Percentiles rank a stretch among this genome's conserved stretches.
These are phyloP conservation scores for Drosophila virilis DNA, from an alignment of 1,140 invertebrate genomes.

Conservation along the genomic window DNA sequence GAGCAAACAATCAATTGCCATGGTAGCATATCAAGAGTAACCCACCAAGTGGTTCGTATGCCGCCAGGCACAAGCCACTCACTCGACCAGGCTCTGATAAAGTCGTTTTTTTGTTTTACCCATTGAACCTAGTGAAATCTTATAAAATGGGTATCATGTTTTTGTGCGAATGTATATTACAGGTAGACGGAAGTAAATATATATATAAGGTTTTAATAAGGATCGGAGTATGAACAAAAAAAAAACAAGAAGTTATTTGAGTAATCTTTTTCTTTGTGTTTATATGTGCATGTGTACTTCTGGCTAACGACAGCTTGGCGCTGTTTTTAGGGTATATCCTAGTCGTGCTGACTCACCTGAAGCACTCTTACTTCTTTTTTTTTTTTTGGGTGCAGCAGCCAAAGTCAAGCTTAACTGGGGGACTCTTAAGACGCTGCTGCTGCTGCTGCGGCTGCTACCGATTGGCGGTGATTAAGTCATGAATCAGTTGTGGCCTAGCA, in stretches of 20 bases:
- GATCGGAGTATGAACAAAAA: no score
- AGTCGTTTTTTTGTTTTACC: slow-evolving; percentile 46
- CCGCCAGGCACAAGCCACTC: slow-evolving; percentile 66
- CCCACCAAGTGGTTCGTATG: slow-evolving; percentile 55
- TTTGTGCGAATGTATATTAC: no score
- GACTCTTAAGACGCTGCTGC: slow-evolving; percentile 29
- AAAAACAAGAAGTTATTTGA: no score
- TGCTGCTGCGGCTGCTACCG: slow-evolving; percentile 56
- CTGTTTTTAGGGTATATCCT: no score
- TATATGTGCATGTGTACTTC: no score
- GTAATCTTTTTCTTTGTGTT: no score
- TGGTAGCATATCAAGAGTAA: slow-evolving; percentile 42
- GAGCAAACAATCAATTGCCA: slow-evolving; percentile 78
- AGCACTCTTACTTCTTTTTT: background rate
- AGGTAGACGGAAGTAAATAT: no score
- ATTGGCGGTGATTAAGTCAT: slow-evolving; percentile 78
- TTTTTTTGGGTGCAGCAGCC: slow-evolving; percentile 66
- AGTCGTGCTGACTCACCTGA: no score
- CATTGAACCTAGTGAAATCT: no score
- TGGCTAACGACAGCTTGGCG: no score
- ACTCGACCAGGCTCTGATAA: slow-evolving; percentile 64
- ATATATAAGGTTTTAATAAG: no score
- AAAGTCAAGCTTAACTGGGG: slow-evolving; percentile 26
- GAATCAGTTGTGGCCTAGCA: slow-evolving; percentile 67
- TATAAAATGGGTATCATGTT: no score